Evolutionary conservation across 2,888 invertebrate species (phyloP).

Genomic region (Standfussiana lucernea): DNA sequence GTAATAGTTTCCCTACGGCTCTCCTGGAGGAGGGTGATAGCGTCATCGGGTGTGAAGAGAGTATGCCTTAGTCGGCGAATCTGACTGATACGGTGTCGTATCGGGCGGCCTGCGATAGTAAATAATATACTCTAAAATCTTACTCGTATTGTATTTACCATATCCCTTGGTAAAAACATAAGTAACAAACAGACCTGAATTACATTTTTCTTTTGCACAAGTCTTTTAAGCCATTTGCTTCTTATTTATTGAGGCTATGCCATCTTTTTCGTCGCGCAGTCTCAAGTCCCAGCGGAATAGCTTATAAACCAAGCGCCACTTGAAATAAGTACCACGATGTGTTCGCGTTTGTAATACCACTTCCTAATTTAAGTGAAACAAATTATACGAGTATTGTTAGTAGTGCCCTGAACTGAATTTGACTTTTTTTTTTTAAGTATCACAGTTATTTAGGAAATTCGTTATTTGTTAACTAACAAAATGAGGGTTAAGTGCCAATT

Average conservation of each 20-base stretch:
- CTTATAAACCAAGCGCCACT: constrained; percentile 18
- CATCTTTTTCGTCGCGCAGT: constrained; percentile 2
- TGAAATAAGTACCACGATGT: constrained; percentile 13
- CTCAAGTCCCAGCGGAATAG: neutral
- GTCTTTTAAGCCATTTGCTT: neutral
- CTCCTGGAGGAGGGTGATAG: too few relatives aligned
- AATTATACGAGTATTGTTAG: neutral
- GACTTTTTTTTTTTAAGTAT: neutral
- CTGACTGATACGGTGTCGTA: too few relatives aligned
- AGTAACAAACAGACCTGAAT: neutral
- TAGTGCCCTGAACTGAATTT: neutral
- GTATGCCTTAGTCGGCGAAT: too few relatives aligned
- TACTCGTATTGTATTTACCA: too few relatives aligned
- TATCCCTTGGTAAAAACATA: too few relatives aligned
- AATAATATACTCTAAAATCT: too few relatives aligned
- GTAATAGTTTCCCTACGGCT: too few relatives aligned
- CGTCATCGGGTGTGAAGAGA: too few relatives aligned
- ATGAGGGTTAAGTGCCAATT: neutral
- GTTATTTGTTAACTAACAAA: neutral
- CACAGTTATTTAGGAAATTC: neutral
- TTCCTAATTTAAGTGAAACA: neutral
- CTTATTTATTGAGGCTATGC: neutral
- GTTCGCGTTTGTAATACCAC: constrained; percentile 14
- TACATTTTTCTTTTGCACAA: neutral
- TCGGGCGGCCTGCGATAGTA: too few relatives aligned